phyloP scores from a whole-genome alignment of 2,888 invertebrate genomes.

The Microctonus hyperodae region DNA sequence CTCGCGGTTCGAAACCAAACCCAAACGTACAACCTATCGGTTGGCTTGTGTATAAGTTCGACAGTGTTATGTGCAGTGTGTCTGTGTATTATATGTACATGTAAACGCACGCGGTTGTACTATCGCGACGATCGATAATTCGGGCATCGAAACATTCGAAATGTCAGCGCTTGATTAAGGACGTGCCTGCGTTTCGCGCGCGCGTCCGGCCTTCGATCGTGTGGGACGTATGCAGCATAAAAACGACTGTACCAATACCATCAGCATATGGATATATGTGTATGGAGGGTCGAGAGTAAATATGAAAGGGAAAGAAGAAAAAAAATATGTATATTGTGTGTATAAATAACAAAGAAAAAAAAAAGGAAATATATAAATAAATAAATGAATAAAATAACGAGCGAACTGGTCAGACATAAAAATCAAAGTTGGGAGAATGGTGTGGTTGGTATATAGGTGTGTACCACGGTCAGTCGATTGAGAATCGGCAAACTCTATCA shows the following conservation, averaged over 20 bases:
- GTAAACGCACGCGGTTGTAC: constrained; percentile 9
- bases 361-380: neutral
- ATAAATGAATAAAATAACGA: constrained; percentile 16
- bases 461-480: neutral
- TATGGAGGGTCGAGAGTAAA: constrained; percentile 12
- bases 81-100: constrained; percentile 20
- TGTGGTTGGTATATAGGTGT: no score
- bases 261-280: neutral
- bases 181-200: constrained; percentile 25
- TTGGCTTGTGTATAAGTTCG: constrained; percentile 14
- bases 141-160: constrained; percentile 34
- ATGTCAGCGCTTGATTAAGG: constrained; percentile 34
- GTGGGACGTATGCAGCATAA: constrained; percentile 31
- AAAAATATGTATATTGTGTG: neutral
- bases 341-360: constrained; percentile 5
- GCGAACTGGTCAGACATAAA: neutral
- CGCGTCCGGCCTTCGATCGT: constrained; percentile 25
- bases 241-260: constrained; percentile 29
- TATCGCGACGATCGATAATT: constrained; percentile 34
- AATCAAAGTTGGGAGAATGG: constrained; percentile 11
- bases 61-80: neutral
- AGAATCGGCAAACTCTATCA: constrained; percentile 2
- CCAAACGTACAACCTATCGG: neutral
- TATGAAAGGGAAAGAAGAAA: neutral
- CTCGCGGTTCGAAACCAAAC: constrained; percentile 21